Conservation (phyloP, 2,113 vertebrate genomes). For the Leuciscus idus region DNA sequence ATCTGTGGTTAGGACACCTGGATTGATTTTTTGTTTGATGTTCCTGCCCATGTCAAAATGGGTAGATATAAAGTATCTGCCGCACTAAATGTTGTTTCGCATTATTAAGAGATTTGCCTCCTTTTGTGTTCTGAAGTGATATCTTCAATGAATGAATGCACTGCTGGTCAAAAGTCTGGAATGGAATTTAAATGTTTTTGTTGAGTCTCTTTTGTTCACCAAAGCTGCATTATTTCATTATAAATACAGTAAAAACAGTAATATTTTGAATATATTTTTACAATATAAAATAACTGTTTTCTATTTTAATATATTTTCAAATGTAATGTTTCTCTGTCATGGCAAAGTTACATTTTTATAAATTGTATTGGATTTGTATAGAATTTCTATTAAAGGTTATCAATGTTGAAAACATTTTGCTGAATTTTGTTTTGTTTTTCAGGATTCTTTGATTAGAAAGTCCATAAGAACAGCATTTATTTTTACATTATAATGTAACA, state of each 20-base stretch:
- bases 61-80: not conserved
- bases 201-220: not conserved
- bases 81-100: not conserved
- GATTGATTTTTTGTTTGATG: slow-evolving; percentile 33
- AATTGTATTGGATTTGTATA: too few species aligned
- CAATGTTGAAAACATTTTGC: not conserved
- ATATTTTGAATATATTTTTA: not conserved
- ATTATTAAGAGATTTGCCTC: not conserved
- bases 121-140: not conserved
- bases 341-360: too few species aligned
- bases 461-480: not conserved
- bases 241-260: not conserved
- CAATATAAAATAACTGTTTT: not conserved
- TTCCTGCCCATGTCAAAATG: not conserved
- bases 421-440: not conserved
- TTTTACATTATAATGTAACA: not conserved
- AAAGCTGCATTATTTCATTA: not conserved
- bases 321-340: not conserved
- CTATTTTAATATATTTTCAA: not conserved
- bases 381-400: not conserved
- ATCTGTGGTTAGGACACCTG: slow-evolving; percentile 10
- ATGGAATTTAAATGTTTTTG: not conserved
- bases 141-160: not conserved
- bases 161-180: not conserved
- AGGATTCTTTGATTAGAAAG: not conserved